These are phyloP conservation scores for Aethina tumida DNA, from an alignment of 1,140 invertebrate species.

Conservation along the genomic window DNA sequence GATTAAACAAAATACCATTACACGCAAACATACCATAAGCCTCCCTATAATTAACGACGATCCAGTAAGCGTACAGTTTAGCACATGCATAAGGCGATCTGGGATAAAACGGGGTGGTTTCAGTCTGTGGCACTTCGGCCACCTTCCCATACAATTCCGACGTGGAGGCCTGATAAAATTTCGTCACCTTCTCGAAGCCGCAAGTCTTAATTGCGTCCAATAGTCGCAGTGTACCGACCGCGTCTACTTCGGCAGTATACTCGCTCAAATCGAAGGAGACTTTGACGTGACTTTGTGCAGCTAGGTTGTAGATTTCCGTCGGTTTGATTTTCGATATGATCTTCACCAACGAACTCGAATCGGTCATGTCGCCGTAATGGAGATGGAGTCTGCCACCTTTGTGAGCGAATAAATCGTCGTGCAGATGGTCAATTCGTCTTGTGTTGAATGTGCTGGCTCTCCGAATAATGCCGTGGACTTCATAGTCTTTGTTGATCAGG, in stretches of 20 bases:
- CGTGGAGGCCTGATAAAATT: slow-evolving; percentile 97
- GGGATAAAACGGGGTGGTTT: slow-evolving; percentile 98
- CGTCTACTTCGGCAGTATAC: slow-evolving; percentile 98
- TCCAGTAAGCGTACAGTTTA: slow-evolving; percentile 98
- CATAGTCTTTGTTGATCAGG: slow-evolving; percentile 87
- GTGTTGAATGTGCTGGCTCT: slow-evolving; percentile 96
- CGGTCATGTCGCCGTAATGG: slow-evolving; percentile 99
- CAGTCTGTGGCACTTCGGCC: slow-evolving; percentile 90
- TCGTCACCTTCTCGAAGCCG: slow-evolving; percentile 71
- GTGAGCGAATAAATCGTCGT: slow-evolving; percentile 79
- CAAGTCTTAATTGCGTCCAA: slow-evolving; percentile 94
- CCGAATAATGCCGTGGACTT: slow-evolving; percentile 93
- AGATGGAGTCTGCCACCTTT: slow-evolving; percentile 80
- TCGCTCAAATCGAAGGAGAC: slow-evolving; percentile 95
- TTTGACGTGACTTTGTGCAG: slow-evolving; percentile 98
- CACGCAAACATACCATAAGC: slow-evolving; percentile 97
- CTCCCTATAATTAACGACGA: slow-evolving; percentile 95
- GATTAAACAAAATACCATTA: slow-evolving; percentile 98
- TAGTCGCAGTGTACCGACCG: slow-evolving; percentile 86
- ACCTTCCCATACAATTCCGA: slow-evolving; percentile 99
- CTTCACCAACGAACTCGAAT: slow-evolving; percentile 94
- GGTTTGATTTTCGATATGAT: slow-evolving; percentile 79
- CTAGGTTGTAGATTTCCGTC: slow-evolving; percentile 96
- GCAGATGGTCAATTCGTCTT: slow-evolving; percentile 89
- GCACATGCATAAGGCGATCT: slow-evolving; percentile 99